Conservation (phyloP, 35 echinoderm and acorn worm genomes). For the Amphiura filiformis region DNA sequence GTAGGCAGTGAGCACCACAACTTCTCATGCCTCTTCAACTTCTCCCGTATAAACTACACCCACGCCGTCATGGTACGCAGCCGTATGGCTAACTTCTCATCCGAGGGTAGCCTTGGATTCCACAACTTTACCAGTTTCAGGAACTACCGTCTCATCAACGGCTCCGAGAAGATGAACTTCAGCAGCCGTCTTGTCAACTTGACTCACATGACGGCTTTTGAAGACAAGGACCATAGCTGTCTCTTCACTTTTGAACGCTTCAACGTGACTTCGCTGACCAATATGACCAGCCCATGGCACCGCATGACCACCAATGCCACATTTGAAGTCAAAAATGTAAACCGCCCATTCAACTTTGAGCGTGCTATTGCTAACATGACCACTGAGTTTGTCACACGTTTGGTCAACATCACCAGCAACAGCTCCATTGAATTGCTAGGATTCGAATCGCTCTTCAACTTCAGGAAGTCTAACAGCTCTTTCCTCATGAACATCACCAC, state of each 20-base stretch:
- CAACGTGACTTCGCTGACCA: slow-evolving; percentile 22
- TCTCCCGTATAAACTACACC: slow-evolving; percentile 26
- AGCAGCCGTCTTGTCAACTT: slow-evolving; percentile 26
- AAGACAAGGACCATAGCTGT: slow-evolving; percentile 35
- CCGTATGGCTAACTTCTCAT: slow-evolving; percentile 31
- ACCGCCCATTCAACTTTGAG: slow-evolving; percentile 19
- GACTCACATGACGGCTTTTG: slow-evolving; percentile 13
- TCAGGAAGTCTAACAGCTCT: slow-evolving; percentile 18
- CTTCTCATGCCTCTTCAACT: slow-evolving; percentile 39
- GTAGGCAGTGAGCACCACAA: slow-evolving; percentile 21
- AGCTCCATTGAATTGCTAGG: neutral
- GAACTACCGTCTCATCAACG: slow-evolving; percentile 42
- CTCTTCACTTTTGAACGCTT: slow-evolving; percentile 40
- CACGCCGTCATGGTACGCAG: slow-evolving; percentile 20
- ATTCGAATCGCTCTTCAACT: slow-evolving; percentile 20
- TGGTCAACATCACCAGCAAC: slow-evolving; percentile 34
- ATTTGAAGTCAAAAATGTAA: slow-evolving; percentile 10
- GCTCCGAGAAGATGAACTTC: slow-evolving; percentile 28
- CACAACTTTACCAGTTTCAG: slow-evolving; percentile 22
- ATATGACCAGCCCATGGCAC: slow-evolving; percentile 17
- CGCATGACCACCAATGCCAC: slow-evolving; percentile 3
- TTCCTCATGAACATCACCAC: slow-evolving; percentile 26
- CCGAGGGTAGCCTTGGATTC: slow-evolving; percentile 31
- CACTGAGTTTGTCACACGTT: neutral
- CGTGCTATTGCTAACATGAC: slow-evolving; percentile 14